Evolutionary conservation across 2,797 vertebrate genomes (phyloP).

Genomic region (Thamnophis elegans): DNA sequence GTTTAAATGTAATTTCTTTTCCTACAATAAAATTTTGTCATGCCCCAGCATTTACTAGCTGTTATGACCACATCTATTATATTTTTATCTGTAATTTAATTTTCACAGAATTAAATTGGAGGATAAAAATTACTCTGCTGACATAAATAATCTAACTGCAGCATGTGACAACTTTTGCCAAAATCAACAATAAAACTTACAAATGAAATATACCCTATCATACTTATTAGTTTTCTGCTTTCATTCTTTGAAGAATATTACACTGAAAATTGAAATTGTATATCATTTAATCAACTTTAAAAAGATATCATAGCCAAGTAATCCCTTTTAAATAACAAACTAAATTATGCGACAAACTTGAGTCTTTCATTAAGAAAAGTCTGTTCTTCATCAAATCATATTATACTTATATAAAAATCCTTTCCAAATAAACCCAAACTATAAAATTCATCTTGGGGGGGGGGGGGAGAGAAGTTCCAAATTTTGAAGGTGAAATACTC

Average conservation of each 20-base stretch:
- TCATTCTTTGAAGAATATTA: constrained; percentile 72
- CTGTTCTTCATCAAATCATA: constrained; percentile 51
- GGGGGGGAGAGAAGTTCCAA: background rate
- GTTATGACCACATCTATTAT: constrained; percentile 64
- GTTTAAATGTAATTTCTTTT: constrained; percentile 22
- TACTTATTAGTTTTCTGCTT: constrained; percentile 70
- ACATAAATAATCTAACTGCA: constrained; percentile 71
- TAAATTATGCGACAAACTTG: constrained; percentile 32
- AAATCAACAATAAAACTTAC: constrained; percentile 66
- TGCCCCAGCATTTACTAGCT: constrained; percentile 57
- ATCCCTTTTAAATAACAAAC: constrained; percentile 69
- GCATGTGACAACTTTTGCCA: constrained; percentile 68
- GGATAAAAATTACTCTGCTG: constrained; percentile 68
- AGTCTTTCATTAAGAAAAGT: constrained; percentile 53
- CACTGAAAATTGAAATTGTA: constrained; percentile 75
- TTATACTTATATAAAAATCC: constrained; percentile 45
- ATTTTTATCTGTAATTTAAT: constrained; percentile 75
- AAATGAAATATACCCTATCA: constrained; percentile 69
- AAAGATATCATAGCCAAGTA: constrained; percentile 72
- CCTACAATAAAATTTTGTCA: constrained; percentile 34
- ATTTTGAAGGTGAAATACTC: background rate
- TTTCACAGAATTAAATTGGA: constrained; percentile 73
- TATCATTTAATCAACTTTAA: constrained; percentile 77
- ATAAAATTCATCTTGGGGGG: background rate
- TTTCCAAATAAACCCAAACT: constrained; percentile 42